Conservation (phyloP, 30 jellyfish, hydroid and myxozoan species). For the Aurelia aurita region DNA sequence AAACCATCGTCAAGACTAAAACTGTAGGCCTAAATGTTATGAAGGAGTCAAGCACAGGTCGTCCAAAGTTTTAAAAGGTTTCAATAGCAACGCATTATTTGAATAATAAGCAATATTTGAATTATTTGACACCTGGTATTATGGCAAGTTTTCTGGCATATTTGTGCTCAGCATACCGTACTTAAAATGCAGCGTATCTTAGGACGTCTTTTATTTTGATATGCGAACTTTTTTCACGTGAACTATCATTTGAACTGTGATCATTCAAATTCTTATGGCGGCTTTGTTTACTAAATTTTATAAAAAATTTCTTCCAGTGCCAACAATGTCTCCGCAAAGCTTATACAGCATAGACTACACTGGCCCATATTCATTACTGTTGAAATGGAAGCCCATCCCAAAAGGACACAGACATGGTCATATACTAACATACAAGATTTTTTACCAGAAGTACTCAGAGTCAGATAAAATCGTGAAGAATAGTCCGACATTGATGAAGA, state of each 20-base stretch:
- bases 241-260: neutral
- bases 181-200: no score
- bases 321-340: conserved; percentile 57
- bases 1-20: no score
- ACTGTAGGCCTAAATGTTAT: no score
- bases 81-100: no score
- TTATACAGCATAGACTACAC: conserved; percentile 46
- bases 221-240: no score
- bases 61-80: no score
- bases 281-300: neutral
- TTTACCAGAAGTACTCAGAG: conserved; percentile 28
- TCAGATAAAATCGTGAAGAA: conserved; percentile 19
- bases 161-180: no score
- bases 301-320: conserved; percentile 15
- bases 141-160: no score
- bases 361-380: conserved; percentile 57
- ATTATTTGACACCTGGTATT: no score
- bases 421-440: conserved; percentile 29
- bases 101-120: no score
- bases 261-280: neutral
- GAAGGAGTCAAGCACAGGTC: no score
- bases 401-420: conserved; percentile 44
- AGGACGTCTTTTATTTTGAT: no score
- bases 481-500: neutral
- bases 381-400: conserved; percentile 59